Base-by-base conservation (phyloP, 2,113 vertebrate genomes). In the Centrocercus urophasianus region DNA sequence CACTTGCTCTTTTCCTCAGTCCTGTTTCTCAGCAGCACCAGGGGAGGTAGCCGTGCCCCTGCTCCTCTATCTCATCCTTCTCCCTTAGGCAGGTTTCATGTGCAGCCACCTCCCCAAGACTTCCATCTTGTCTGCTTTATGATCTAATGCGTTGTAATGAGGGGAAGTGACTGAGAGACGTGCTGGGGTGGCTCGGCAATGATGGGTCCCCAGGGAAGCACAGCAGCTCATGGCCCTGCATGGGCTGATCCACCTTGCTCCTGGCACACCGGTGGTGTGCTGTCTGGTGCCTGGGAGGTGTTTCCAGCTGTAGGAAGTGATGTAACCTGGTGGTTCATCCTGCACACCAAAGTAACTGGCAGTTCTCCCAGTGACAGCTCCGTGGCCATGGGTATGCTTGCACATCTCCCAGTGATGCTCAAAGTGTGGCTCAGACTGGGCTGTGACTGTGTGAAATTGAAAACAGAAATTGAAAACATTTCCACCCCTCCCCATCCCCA, bases 311-410 rank as follows among this genome's bases (percentile, higher is more conserved):
- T 3, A 10, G 40, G 52, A 64, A 57, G 45, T 1, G 0, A 38
- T 27, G 16, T 40, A 13, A 2, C 43, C 47, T 38, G 36, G 1
- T 14, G 67, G 43, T 8, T 86, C 81, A 56, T 3, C 32, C 0
- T 0, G 11, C 32, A 40, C 0, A 0, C 15, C 32, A 32, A n/a
- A 24, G 32, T n/a, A 45, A 9, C 8, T 11, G 38, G 32, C 30
- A 27, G 40, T n/a, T 83, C 19, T 28, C 13, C 27, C 0, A 0
- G 34, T 59, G 45, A 40, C 34, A 38, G 18, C 63, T 84, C 13
- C 0, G 1, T 13, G 57, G 18, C 45, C 16, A 1, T 25, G 65
- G 17, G 3, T 4, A 54, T 30, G 52, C 1, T 0, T 1, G 2
- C 52, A 10, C 50, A 7, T 79, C 24, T n/a, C 60, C 36, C 27